Base-by-base conservation (phyloP, 2,797 vertebrate species). In the Iguana delicatissima region DNA sequence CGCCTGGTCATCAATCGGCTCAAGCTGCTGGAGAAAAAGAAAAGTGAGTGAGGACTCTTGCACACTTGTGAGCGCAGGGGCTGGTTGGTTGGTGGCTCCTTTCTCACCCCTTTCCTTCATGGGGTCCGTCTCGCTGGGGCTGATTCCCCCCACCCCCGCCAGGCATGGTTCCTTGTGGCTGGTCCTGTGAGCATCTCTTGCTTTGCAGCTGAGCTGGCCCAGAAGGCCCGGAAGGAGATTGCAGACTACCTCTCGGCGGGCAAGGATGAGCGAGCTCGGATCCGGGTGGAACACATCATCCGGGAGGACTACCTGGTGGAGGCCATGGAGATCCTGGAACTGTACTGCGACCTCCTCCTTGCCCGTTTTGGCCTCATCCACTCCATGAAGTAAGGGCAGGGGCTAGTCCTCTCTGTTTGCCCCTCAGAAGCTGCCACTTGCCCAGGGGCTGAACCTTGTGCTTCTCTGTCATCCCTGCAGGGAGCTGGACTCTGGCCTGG, bases 251-350 rank as follows among this genome's bases (percentile, higher is more conserved):
- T 99, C 94, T 98, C 99, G 14, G 96, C 98, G 0, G 98, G 99
- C 35, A 99, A 99, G 92, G 99, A 99, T 98, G 99, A 99, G 92
- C 97, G 99, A 85, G 99, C 99, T 16, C 97, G 99, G 35, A 99
- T 99, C 94, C 98, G 99, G 3, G 99, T 99, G 95, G 99, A 99
- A 93, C 99, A 99, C 96, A 99, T 99, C 88, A 99, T 99, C 96
- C 98, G 99, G 92, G 99, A 99, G 93, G 99, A 99, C 98, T 99
- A 99, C 93, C 95, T 99, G n/a, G 99, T 99, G 95, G 99, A 99
- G 94, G 99, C 99, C 94, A 99, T 99, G 99, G 99, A 99, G 97
- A 99, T 99, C 96, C 96, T 99, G 95, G 99, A 99, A 96, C 97
- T 99, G 57, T 99, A 99, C 96, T 99, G 99, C 81, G 99, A 99